A percentile compares a stretch with the other conserved stretches of the same genome.
phyloP scores from a whole-genome alignment of 1,140 invertebrate species.

The Brachionus manjavacas region DNA sequence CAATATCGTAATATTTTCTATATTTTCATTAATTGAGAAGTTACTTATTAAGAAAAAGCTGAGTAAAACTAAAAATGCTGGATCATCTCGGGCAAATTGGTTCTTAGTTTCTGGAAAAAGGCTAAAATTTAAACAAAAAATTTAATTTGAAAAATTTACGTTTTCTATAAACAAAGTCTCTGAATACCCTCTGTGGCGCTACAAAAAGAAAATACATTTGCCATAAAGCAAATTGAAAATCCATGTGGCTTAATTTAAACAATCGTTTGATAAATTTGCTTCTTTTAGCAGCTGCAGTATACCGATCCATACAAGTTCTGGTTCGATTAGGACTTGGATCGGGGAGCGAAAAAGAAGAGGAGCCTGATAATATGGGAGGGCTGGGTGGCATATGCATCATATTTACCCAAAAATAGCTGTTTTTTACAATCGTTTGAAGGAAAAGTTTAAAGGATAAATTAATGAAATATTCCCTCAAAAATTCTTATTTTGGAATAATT shows the following conservation, averaged over 20 bases:
- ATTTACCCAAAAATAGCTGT: background rate
- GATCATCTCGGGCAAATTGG: constrained; percentile 97
- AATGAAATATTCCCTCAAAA: background rate
- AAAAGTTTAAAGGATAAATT: background rate
- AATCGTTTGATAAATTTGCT: constrained; percentile 85
- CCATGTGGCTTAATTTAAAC: constrained; percentile 94
- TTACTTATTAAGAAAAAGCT: constrained; percentile 75
- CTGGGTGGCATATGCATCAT: constrained; percentile 23
- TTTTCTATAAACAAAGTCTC: constrained; percentile 97
- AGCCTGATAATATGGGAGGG: background rate
- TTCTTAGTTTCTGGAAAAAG: constrained; percentile 82
- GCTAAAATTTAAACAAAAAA: background rate
- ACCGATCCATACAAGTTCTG: constrained; percentile 36
- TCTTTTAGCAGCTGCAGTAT: constrained; percentile 74
- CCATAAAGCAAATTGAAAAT: constrained; percentile 98
- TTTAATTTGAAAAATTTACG: constrained; percentile 64
- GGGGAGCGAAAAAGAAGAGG: constrained; percentile 7
- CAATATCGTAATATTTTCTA: background rate
- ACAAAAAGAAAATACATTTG: constrained; percentile 95
- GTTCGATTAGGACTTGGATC: background rate
- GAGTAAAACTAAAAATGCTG: constrained; percentile 90
- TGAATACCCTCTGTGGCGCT: constrained; percentile 92
- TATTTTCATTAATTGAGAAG: background rate
- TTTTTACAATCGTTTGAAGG: background rate
- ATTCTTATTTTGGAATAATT: background rate